Evolutionary conservation across 2,888 invertebrate species (phyloP), one percentile per base, ranked within the genome.

Genomic region (Leptopterna dolabrata): DNA sequence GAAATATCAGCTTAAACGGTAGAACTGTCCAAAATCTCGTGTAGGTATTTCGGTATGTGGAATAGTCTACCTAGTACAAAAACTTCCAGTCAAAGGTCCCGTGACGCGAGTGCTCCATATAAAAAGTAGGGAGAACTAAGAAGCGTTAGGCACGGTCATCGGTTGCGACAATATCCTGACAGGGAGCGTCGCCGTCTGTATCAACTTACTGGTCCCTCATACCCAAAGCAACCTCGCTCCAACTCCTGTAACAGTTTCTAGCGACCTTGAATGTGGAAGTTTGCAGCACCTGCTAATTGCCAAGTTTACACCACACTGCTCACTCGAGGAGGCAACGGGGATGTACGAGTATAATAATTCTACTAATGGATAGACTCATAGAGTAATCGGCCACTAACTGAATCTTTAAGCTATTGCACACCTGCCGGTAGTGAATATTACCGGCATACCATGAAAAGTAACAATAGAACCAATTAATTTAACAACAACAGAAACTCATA

Each of bases 281-380:
- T 76, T 76, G 30, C 76, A 76, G 27, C 41, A 36, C 76, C 76
- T 76, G 76, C 76, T 76, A 76, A 76, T 76, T 76, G 76, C 76
- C 76, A 76, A 76, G 76, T 76, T 76, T 76, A 11, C 13, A 70
- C 27, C 70, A 13, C 29, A 11, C 9, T 70, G 36, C 36, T 36
- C 36, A 7, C 36, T 70, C 19, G 19, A 19, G n/a, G 70, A 19
- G 70, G 29, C 19, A 70, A 70, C 70, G 70, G 19, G 70, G 70
- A 9, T 13, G 47, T 14, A 4, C 11, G 43, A 11, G 43, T n/a
- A n/a, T n/a, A 4, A 36, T 47, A 47, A 4, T 47, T 47, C 3
- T 13, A 47, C 47, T 47, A 47, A 47, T 47, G 47, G 47, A 47
- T 47, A 47, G 13, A 47, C 47, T 47, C 47, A 13, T 47, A 47